Evolutionary conservation across 2,888 invertebrate species (phyloP).

Genomic region (Chamaedrilus cognettii): DNA sequence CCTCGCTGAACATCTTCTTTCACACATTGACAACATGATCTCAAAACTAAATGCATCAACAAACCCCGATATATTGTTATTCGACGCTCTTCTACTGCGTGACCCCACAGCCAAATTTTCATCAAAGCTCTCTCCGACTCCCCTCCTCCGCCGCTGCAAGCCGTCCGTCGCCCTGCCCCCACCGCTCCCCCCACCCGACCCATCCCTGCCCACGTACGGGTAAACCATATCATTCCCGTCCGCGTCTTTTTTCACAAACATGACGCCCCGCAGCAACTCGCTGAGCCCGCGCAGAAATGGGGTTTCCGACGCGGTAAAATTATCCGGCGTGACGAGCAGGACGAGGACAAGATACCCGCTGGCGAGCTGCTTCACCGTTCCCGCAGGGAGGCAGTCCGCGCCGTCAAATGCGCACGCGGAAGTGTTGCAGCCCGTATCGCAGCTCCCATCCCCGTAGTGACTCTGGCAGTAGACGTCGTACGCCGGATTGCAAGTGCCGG

Average conservation of each 20-base stretch:
- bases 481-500: conserved; percentile 68
- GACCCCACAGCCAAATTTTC: no score
- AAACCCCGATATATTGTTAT: no score
- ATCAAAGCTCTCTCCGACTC: no score
- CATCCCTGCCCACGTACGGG: conserved; percentile 70
- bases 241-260: conserved; percentile 81
- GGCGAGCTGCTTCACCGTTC: no score
- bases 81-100: no score
- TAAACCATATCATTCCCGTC: conserved; percentile 87
- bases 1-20: no score
- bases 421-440: conserved; percentile 95
- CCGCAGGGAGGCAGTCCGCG: conserved; percentile 91
- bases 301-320: conserved; percentile 62
- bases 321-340: conserved; percentile 68
- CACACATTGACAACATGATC: no score
- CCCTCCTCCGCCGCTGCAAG: no score
- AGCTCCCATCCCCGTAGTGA: conserved; percentile 90
- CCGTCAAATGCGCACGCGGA: conserved; percentile 99
- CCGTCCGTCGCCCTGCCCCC: not conserved
- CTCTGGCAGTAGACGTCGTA: conserved; percentile 90
- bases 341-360: conserved; percentile 83
- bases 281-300: conserved; percentile 79
- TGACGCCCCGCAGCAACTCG: conserved; percentile 80
- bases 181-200: not conserved
- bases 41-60: no score